Base-by-base conservation (phyloP, 2,888 invertebrate genomes). In the Hedya salicella region DNA sequence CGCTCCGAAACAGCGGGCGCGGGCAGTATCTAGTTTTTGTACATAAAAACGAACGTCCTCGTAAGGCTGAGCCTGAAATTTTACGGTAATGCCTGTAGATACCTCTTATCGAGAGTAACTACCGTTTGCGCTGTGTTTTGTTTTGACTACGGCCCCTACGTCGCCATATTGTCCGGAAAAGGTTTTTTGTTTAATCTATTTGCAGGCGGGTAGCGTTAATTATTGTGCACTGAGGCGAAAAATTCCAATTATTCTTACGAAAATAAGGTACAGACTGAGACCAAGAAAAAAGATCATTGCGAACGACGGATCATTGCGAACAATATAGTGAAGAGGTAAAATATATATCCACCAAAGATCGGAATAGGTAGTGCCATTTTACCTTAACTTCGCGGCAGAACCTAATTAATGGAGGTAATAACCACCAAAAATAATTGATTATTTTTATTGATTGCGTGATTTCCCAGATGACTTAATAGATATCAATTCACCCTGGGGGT, bases 61-160 rank as follows among this genome's bases (percentile, higher is more conserved):
- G 19, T n/a, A 39, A 14, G 46, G 42, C 30, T 6, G 44, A 42
- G 42, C 14, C 39, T 59, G 46, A 52, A 62, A 42, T 59, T 48
- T 62, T 42, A 62, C 52, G 61, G 14, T 52, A 52, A 62, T 44
- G 50, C 30, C 42, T 32, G n/a, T 62, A 52, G 19, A 62, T 62
- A 44, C 52, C 61, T 42, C 52, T 62, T 62, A 62, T 61, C 61
- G 52, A 40, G 42, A 42, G 17, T 30, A 13, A 32, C 57, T 57
- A n/a, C 57, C 46, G 16, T 19, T 46, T 46, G 44, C 32, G 17
- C 21, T 48, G 44, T 30, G 42, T 57, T 57, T 57, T 57, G 54
- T 57, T 57, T 57, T 32, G 30, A 56, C 16, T 42, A 56, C 16
- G 8, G 16, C 13, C 46, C 13, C 46, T 19, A 57, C 17, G 44